Conservation (phyloP, 2,113 vertebrate species). For the Sisor rabdophorus region DNA sequence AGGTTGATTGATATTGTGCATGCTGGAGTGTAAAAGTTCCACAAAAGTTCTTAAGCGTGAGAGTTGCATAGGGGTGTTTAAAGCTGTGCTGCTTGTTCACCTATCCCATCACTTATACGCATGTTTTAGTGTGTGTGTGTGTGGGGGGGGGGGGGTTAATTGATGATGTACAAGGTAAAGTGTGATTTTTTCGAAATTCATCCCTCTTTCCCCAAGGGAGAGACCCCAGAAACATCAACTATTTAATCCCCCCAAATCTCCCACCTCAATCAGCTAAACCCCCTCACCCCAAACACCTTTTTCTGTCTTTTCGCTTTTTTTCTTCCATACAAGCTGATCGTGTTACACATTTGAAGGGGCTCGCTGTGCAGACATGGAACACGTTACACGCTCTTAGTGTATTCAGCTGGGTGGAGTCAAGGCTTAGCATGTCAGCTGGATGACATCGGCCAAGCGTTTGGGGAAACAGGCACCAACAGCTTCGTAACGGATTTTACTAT, state of each 20-base stretch:
- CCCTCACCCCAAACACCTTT: not conserved
- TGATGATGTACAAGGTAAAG: slow-evolving; percentile 10
- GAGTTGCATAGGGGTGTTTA: not conserved
- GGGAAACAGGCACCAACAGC: not conserved
- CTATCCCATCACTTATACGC: not conserved
- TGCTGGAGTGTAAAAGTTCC: not conserved
- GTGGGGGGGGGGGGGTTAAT: not conserved
- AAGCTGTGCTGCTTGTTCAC: not conserved
- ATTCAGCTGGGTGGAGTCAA: slow-evolving; percentile 40
- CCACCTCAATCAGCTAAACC: not conserved
- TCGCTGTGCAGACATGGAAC: slow-evolving; percentile 60
- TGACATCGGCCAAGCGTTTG: not conserved
- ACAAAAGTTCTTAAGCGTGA: not conserved
- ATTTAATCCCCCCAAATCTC: not conserved
- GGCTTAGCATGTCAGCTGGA: slow-evolving; percentile 29
- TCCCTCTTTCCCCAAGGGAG: not conserved
- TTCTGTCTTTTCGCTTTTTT: slow-evolving; percentile 24
- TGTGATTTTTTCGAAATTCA: not conserved
- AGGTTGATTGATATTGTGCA: not conserved
- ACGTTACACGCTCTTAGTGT: slow-evolving; percentile 53
- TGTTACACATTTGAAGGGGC: slow-evolving; percentile 69
- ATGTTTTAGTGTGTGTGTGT: not conserved
- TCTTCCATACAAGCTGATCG: slow-evolving; percentile 55
- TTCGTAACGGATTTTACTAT: no score
- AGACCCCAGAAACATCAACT: slow-evolving; percentile 60